Evolutionary conservation across 2,113 vertebrate genomes (phyloP).

Genomic region (Scartelaos histophorus): DNA sequence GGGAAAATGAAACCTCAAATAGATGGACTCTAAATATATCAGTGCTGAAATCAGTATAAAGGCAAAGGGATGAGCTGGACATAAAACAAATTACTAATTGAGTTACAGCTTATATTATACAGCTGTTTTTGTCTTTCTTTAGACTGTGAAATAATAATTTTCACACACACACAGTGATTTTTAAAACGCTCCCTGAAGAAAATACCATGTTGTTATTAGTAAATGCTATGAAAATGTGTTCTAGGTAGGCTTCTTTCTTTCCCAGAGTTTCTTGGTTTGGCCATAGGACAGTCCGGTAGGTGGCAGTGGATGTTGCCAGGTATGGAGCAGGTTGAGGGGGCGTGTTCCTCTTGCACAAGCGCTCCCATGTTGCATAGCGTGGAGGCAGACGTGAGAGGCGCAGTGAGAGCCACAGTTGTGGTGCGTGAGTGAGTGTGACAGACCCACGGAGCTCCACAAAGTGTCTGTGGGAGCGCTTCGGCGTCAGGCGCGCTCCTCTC

Average conservation of each 20-base stretch:
- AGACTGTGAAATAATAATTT: too few relatives aligned
- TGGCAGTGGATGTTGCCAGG: slow-evolving; percentile 76
- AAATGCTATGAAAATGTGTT: too few relatives aligned
- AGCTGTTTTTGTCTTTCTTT: too few relatives aligned
- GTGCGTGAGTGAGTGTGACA: slow-evolving; percentile 40
- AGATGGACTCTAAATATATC: too few relatives aligned
- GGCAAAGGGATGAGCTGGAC: too few relatives aligned
- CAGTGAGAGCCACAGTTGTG: slow-evolving; percentile 2
- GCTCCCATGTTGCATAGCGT: slow-evolving; percentile 74
- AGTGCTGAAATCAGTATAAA: too few relatives aligned
- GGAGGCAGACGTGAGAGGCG: slow-evolving; percentile 49
- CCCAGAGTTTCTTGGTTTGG: background rate
- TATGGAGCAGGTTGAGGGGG: slow-evolving; percentile 57
- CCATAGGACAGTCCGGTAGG: slow-evolving; percentile 66
- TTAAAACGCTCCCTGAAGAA: too few relatives aligned
- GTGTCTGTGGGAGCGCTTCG: slow-evolving; percentile 47
- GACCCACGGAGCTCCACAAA: slow-evolving; percentile 56
- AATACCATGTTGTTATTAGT: too few relatives aligned
- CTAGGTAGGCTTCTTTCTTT: background rate
- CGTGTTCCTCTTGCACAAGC: slow-evolving; percentile 60
- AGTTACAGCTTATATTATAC: too few relatives aligned
- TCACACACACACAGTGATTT: too few relatives aligned
- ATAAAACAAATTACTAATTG: too few relatives aligned
- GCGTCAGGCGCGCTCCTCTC: slow-evolving; percentile 31
- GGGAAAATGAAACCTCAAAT: too few relatives aligned